phyloP scores from a whole-genome alignment of 1,140 invertebrate species.

The Adoxophyes honmai region DNA sequence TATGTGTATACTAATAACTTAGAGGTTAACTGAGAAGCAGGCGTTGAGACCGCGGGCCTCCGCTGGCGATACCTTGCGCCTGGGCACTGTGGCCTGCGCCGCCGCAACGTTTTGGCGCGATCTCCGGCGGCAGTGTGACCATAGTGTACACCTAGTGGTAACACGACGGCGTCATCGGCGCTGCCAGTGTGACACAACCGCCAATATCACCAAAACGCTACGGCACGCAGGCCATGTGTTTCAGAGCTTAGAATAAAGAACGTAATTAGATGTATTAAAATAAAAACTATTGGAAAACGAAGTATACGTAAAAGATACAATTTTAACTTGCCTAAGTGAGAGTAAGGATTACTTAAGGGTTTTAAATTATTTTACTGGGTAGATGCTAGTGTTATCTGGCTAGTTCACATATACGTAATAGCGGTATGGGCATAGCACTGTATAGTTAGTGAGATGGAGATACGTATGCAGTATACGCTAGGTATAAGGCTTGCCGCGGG shows the following conservation, averaged over 20 bases:
- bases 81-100: not conserved
- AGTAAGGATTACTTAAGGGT: slow-evolving; percentile 70
- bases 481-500: slow-evolving; percentile 49
- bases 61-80: slow-evolving; percentile 9
- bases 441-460: slow-evolving; percentile 70
- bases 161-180: too few relatives aligned
- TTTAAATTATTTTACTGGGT: slow-evolving; percentile 75
- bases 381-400: slow-evolving; percentile 69
- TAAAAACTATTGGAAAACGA: slow-evolving; percentile 71
- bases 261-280: slow-evolving; percentile 63
- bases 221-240: slow-evolving; percentile 35
- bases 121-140: not conserved
- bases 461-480: slow-evolving; percentile 75
- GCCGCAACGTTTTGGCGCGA: not conserved
- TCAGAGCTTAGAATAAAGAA: slow-evolving; percentile 66
- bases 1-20: slow-evolving; percentile 73
- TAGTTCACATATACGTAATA: slow-evolving; percentile 31
- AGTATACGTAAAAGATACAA: slow-evolving; percentile 73
- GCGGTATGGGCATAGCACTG: slow-evolving; percentile 41
- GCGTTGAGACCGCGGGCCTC: slow-evolving; percentile 28
- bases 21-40: slow-evolving; percentile 47
- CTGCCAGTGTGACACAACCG: not conserved
- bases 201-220: not conserved
- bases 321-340: slow-evolving; percentile 76
- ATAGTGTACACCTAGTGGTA: too few relatives aligned